Conservation (phyloP, 2,113 vertebrate species). For the Macrotis lagotis region DNA sequence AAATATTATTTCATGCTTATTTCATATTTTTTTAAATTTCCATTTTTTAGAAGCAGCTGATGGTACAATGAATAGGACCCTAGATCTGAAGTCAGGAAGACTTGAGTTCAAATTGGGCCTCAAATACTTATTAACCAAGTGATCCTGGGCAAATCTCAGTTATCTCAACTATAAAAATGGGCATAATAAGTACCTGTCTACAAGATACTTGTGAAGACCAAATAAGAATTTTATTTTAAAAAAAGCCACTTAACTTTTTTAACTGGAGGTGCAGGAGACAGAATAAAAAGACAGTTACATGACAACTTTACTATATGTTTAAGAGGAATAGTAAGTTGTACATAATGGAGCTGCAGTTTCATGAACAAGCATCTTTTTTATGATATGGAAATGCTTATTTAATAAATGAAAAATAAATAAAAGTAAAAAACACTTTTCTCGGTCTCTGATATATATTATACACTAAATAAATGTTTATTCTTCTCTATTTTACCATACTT, state of each 20-base stretch:
- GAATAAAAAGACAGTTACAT: too few relatives aligned
- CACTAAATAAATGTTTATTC: background rate
- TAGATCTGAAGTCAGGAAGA: background rate
- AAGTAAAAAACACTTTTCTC: background rate
- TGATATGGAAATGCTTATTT: too few relatives aligned
- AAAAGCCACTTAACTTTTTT: too few relatives aligned
- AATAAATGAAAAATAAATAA: too few relatives aligned
- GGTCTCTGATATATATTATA: background rate
- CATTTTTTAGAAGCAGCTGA: too few relatives aligned
- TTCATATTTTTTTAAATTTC: background rate
- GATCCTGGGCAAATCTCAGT: background rate
- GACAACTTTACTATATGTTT: too few relatives aligned
- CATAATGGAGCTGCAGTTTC: too few relatives aligned
- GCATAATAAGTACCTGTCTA: background rate
- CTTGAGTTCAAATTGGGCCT: background rate
- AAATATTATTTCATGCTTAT: background rate
- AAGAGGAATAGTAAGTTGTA: too few relatives aligned
- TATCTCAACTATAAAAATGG: background rate
- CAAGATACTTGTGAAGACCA: background rate
- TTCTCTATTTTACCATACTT: background rate
- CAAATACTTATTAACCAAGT: background rate
- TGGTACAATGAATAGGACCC: background rate
- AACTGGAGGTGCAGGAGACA: fast-evolving
- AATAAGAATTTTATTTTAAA: background rate
- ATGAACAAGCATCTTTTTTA: too few relatives aligned